A percentile compares a stretch with the other conserved stretches of the same genome.
Evolutionary conservation across 2,113 vertebrate species (phyloP).

Genomic region (Podarcis muralis): DNA sequence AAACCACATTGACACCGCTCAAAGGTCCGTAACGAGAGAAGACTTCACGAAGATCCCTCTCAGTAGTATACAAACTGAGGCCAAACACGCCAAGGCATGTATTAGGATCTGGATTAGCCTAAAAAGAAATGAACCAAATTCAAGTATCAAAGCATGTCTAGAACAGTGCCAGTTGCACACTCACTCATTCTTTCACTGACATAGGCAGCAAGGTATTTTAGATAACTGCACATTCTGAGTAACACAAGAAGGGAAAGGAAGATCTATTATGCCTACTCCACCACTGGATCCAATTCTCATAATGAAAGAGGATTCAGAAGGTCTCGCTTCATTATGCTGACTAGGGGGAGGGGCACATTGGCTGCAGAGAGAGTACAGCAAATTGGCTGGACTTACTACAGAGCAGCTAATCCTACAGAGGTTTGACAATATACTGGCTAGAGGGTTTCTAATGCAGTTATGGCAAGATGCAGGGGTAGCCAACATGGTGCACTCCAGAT

Average conservation of each 20-base stretch:
- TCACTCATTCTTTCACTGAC: not conserved
- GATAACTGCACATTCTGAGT: not conserved
- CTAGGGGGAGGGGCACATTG: not conserved
- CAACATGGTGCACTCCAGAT: not conserved
- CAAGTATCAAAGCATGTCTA: not conserved
- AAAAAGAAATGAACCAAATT: constrained; percentile 48
- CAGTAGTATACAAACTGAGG: constrained; percentile 93
- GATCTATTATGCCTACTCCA: not conserved
- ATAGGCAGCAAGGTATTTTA: not conserved
- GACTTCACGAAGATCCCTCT: constrained; percentile 91
- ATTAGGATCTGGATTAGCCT: constrained; percentile 95
- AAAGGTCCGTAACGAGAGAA: constrained; percentile 93
- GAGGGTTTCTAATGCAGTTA: not conserved
- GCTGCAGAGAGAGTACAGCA: not conserved
- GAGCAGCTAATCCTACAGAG: not conserved
- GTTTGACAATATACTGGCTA: not conserved
- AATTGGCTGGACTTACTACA: not conserved
- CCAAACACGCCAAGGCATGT: constrained; percentile 94
- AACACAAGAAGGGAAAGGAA: not conserved
- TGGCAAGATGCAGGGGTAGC: not conserved
- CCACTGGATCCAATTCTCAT: not conserved
- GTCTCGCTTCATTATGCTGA: not conserved
- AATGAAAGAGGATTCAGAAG: not conserved
- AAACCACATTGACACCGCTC: constrained; percentile 92
- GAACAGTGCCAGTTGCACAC: not conserved